Conservation (phyloP, 2,888 invertebrate species). For the Drosophila leonis region DNA sequence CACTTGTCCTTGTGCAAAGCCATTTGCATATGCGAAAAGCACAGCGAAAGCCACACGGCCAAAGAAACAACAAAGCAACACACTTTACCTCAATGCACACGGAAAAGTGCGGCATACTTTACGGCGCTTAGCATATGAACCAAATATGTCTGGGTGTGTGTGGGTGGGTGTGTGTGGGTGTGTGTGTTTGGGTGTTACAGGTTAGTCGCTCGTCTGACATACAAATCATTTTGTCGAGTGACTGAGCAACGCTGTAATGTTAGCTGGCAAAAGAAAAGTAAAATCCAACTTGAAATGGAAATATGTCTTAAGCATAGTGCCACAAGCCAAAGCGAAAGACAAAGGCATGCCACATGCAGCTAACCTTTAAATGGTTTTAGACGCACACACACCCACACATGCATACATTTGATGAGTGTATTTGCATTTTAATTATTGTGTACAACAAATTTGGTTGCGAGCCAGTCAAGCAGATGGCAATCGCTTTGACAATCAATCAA, state of each 20-base stretch:
- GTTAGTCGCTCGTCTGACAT: slow-evolving; percentile 59
- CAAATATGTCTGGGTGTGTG: slow-evolving; percentile 10
- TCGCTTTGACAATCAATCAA: slow-evolving; percentile 74
- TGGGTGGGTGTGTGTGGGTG: not conserved
- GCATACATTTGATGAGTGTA: slow-evolving; percentile 15
- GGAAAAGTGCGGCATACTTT: slow-evolving; percentile 74
- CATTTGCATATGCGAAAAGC: slow-evolving; percentile 73
- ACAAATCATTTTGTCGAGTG: slow-evolving; percentile 75
- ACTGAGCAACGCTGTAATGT: slow-evolving; percentile 43
- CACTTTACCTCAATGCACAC: slow-evolving; percentile 76
- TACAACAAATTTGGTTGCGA: slow-evolving; percentile 36
- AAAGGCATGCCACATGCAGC: slow-evolving; percentile 21
- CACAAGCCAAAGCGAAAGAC: slow-evolving; percentile 12
- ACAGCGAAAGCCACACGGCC: slow-evolving; percentile 45
- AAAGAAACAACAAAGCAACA: slow-evolving; percentile 59
- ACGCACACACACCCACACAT: slow-evolving; percentile 1
- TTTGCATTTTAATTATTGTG: slow-evolving; percentile 66
- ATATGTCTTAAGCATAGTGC: slow-evolving; percentile 34
- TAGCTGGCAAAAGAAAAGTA: slow-evolving; percentile 11
- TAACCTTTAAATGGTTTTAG: not conserved
- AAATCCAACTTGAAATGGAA: slow-evolving; percentile 44
- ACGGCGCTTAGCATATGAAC: slow-evolving; percentile 54
- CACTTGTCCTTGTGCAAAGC: slow-evolving; percentile 68
- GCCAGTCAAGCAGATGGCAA: slow-evolving; percentile 41
- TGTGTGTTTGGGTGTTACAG: slow-evolving; percentile 6